Conservation (phyloP, 2,113 vertebrate species). For the Brachirus orientalis region DNA sequence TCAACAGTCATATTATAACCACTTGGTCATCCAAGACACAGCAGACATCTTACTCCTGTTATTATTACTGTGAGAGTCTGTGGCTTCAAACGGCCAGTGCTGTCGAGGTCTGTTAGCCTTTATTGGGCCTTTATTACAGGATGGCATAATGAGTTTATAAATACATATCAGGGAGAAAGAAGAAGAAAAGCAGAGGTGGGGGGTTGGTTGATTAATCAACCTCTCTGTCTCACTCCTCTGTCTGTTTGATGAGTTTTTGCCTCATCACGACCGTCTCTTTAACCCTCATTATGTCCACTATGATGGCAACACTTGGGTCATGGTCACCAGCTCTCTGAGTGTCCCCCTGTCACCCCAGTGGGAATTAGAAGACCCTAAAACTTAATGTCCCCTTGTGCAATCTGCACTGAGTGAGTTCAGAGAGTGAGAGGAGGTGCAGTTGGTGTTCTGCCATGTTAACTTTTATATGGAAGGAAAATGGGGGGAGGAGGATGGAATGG, state of each 20-base stretch:
- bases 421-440: conserved; percentile 64
- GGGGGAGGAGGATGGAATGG: background rate
- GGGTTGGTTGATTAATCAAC: conserved; percentile 75
- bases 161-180: conserved; percentile 63
- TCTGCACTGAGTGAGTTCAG: conserved; percentile 69
- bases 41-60: conserved; percentile 28
- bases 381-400: conserved; percentile 80
- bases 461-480: conserved; percentile 62
- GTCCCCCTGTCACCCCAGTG: conserved; percentile 49
- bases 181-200: background rate
- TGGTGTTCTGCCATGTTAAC: conserved; percentile 78
- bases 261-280: conserved; percentile 76
- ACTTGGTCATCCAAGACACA: background rate
- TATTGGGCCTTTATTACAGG: conserved; percentile 69
- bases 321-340: conserved; percentile 39
- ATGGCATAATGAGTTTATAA: conserved; percentile 77
- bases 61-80: conserved; percentile 37
- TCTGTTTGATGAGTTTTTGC: conserved; percentile 74
- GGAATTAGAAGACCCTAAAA: conserved; percentile 81
- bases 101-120: conserved; percentile 77
- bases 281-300: conserved; percentile 77
- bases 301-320: conserved; percentile 58
- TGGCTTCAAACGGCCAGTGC: conserved; percentile 55
- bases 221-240: conserved; percentile 43
- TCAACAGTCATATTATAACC: too few relatives aligned